Evolutionary conservation across 2,888 invertebrate species (phyloP), one percentile per base, ranked within the genome.

Genomic region (Hypselothyrea guttata): DNA sequence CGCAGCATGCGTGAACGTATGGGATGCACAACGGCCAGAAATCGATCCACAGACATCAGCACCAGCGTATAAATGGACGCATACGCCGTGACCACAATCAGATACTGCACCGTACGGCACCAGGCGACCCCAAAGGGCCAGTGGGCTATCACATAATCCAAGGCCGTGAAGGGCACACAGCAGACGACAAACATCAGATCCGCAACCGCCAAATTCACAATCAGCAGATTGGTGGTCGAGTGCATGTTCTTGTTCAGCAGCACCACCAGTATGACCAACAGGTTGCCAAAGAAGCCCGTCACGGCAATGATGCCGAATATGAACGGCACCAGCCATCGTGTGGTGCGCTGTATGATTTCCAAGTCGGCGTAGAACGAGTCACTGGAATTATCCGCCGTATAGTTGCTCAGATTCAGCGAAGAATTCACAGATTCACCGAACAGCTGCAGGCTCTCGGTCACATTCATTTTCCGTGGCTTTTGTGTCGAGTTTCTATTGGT

Each of bases 11-110:
- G 95, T 9, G 96, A 96, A 0, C 94, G 92, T 72, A 98, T 95
- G 8, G 98, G 97, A 89, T 96, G 96, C 0, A 97, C 97, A 0
- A 98, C 97, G 9, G 98, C 98, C 89, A 98, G 92, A 88, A 96
- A 98, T 56, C 95, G 92, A 90, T 98, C 98, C 41, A 97, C 89
- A 1, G 97, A 96, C 97, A 98, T 98, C 54, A 98, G 92, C 0
- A 98, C 97, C 34, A 98, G 91, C 0, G 97, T 98, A 90, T 97
- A 98, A 5, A 98, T 97, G 72, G 96, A 96, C 7, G 96, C 96
- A 86, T 96, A 96, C 2, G 97, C 97, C 3, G 96, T 96, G 7
- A 97, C 97, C 59, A 96, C 95, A 68, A 96, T 95, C 77, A 97
- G 92, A 87, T 97, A 98, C 88, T 97, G 97, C 0, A 96, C 95